Evolutionary conservation across 2,797 vertebrate species (phyloP), one percentile per base, ranked within the genome.

Genomic region (Percopsis omiscomaycus): DNA sequence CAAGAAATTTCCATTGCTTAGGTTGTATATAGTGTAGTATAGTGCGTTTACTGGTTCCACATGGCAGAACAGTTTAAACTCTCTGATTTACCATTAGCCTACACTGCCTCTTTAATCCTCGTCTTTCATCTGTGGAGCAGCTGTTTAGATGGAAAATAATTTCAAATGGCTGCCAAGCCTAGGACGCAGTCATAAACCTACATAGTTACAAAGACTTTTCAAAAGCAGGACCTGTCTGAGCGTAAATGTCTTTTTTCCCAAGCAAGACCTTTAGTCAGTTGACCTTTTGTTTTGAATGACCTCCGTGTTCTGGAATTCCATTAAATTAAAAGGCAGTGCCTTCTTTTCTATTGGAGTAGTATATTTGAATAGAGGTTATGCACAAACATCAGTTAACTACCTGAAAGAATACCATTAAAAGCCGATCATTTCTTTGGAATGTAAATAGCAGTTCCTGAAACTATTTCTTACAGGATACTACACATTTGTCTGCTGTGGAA

Each of bases 401-500:
- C 8, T 4, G 10, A 27, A 27, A 61, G 51, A 68, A 37, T 45
- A 44, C 10, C 10, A 3, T 28, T 5, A 56, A 22, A 9, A 22
- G 22, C 11, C 11, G 12, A 55, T 22, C 0, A 51, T 59, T 55
- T 68, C 10, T 59, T 3, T 56, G 54, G 51, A 60, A 77, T 61
- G 28, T 8, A 1, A 37, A 13, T 2, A 14, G 0, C 3, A 3
- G 6, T 0, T 37, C 61, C 50, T 45, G 46, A 14, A 69, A 72
- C 51, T 64, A 59, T 61, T 66, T 59, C 37, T 46, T 46, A 53
- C 10, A 60, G 30, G 59, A 57, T 28, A 61, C 67, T 55, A 55
- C 60, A 72, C 68, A 80, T 59, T 73, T 71, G 63, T 77, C 79
- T 62, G 30, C 53, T 32, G 53, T 66, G 47, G 69, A 76, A 78